Percentiles rank a stretch among this genome's conserved stretches.
Conservation (phyloP, 2,113 vertebrate genomes). For the Lagopus muta region DNA sequence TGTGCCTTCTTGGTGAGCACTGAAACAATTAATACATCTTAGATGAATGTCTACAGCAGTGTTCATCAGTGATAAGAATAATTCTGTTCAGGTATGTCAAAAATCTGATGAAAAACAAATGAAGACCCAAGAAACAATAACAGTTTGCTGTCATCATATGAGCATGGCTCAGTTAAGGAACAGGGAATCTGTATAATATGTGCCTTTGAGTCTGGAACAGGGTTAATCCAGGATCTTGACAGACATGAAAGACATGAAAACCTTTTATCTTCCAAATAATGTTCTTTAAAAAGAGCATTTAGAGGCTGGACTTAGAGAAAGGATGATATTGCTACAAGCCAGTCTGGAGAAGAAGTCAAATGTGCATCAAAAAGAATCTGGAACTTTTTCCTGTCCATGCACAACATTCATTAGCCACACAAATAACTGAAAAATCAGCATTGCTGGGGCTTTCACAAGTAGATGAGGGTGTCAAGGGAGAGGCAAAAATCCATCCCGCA, state of each 20-base stretch:
- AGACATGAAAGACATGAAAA: background rate
- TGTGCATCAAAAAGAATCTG: conserved; percentile 1
- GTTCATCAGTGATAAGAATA: background rate
- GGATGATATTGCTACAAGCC: background rate
- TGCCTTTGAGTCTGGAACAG: background rate
- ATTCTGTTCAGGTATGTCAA: background rate
- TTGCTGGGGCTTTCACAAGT: conserved; percentile 64
- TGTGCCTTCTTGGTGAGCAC: background rate
- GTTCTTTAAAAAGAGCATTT: conserved; percentile 10
- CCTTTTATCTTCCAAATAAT: background rate
- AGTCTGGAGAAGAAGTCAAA: background rate
- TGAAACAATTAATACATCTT: background rate
- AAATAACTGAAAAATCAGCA: conserved; percentile 66
- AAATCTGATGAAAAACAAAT: background rate
- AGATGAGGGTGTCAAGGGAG: conserved; percentile 60
- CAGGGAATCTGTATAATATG: background rate
- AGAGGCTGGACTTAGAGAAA: background rate
- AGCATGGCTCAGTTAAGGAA: background rate
- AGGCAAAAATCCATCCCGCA: conserved; percentile 64
- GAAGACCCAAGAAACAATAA: background rate
- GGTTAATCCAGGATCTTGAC: conserved; percentile 7
- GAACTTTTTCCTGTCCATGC: conserved; percentile 40
- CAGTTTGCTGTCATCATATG: background rate
- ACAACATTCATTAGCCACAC: conserved; percentile 59
- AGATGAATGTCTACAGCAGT: background rate